A percentile compares a stretch with the other conserved stretches of the same genome.
These are phyloP conservation scores for Odontocerum albicorne DNA, from an alignment of 2,888 invertebrate genomes.

Conservation along the genomic window DNA sequence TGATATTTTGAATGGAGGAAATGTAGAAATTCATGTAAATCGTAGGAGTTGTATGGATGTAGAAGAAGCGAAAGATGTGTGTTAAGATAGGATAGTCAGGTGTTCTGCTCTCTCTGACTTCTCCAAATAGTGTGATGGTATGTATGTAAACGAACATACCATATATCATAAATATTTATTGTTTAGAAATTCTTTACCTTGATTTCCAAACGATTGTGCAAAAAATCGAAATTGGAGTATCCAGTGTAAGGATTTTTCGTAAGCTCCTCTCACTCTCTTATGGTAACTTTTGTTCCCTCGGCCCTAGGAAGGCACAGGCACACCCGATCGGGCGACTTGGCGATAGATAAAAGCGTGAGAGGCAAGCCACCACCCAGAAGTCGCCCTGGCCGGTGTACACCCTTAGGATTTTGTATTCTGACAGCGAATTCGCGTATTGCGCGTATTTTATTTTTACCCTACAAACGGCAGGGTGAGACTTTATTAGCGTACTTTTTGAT, in stretches of 20 bases:
- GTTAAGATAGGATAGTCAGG: no score
- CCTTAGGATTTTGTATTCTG: constrained; percentile 37
- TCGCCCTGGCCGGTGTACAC: constrained; percentile 30
- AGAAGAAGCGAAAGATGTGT: no score
- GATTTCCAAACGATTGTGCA: neutral
- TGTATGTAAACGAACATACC: no score
- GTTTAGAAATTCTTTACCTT: no score
- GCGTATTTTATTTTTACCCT: constrained; percentile 37
- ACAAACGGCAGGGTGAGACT: constrained; percentile 24
- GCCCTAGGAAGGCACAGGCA: constrained; percentile 17
- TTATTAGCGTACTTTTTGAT: constrained; percentile 24
- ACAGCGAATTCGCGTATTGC: constrained; percentile 37
- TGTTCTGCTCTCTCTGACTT: no score
- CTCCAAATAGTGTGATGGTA: no score
- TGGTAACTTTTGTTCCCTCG: constrained; percentile 23
- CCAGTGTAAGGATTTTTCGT: constrained; percentile 30
- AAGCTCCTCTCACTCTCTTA: constrained; percentile 29
- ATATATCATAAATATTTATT: no score
- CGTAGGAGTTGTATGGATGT: no score
- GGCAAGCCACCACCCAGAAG: constrained; percentile 10
- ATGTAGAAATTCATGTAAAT: no score
- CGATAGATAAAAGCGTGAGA: neutral
- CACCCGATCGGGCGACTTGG: constrained; percentile 19
- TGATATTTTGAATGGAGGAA: no score
- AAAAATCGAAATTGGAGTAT: constrained; percentile 28